Conservation (phyloP, 2,797 vertebrate genomes). For the Scyliorhinus canicula region DNA sequence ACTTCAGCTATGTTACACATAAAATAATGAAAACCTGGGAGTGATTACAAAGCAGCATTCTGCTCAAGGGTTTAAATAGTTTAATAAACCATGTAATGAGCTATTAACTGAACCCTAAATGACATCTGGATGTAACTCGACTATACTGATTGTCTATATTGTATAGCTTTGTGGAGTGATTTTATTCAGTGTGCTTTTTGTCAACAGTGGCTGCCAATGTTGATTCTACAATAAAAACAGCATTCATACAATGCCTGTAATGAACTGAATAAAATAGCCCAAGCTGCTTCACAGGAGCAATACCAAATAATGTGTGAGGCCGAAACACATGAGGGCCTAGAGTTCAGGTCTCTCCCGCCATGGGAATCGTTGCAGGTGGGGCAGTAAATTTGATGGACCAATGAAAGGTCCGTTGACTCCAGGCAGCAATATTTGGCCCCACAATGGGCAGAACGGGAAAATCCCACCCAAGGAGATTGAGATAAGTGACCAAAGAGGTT, state of each 20-base stretch:
- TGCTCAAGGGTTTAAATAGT: not conserved
- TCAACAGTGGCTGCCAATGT: not conserved
- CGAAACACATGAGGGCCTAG: not conserved
- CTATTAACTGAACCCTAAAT: not conserved
- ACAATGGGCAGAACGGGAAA: too few species aligned
- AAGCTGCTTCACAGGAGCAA: not conserved
- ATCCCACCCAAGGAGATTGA: not conserved
- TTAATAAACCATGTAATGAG: slow-evolving; percentile 20
- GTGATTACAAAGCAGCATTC: not conserved
- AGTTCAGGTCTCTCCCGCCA: too few species aligned
- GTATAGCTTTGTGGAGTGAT: not conserved
- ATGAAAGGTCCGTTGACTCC: too few species aligned
- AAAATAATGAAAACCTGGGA: slow-evolving; percentile 14
- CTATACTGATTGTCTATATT: not conserved
- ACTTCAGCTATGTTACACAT: slow-evolving; percentile 1
- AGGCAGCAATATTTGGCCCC: too few species aligned
- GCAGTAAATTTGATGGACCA: too few species aligned
- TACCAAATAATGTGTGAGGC: not conserved
- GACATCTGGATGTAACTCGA: not conserved
- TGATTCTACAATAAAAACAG: not conserved
- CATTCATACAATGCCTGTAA: not conserved
- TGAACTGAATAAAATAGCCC: too few species aligned
- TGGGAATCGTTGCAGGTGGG: too few species aligned
- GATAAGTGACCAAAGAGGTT: not conserved
- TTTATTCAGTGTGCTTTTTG: not conserved